Evolutionary conservation across 53 echinoderm and acorn worm genomes (phyloP).

Genomic region (Luidia sarsii): DNA sequence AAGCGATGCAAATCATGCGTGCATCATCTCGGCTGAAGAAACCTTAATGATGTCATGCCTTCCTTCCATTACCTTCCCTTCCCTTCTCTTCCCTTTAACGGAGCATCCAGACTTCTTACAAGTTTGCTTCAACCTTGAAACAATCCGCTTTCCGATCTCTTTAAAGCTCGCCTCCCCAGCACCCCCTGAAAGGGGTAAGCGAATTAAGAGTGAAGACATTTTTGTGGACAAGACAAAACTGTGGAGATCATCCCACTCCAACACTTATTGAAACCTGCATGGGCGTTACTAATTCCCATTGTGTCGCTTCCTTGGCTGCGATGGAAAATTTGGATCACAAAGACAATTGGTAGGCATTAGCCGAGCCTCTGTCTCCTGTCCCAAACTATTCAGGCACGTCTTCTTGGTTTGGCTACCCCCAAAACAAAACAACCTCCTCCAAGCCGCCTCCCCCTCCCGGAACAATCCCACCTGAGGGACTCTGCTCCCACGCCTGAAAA

Average conservation of each 20-base stretch:
- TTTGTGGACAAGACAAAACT: constrained; percentile 17
- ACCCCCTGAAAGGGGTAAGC: neutral
- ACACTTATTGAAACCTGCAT: neutral
- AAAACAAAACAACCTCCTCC: constrained; percentile 46
- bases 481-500: constrained; percentile 4
- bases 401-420: neutral
- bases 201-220: neutral
- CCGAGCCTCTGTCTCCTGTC: neutral
- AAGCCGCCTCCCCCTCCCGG: too few species aligned
- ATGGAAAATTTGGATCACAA: constrained; percentile 48
- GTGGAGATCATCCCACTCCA: neutral
- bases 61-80: too few species aligned
- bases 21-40: too few species aligned
- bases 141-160: neutral
- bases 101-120: neutral
- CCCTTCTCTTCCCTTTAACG: too few species aligned
- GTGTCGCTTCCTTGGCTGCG: neutral
- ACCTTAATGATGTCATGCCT: too few species aligned
- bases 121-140: constrained; percentile 19
- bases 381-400: neutral
- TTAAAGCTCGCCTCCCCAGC: neutral
- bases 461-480: constrained; percentile 18
- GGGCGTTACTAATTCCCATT: neutral
- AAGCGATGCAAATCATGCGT: too few species aligned
- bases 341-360: constrained; percentile 29